A percentile compares a stretch with the other conserved stretches of the same genome.
phyloP scores from a whole-genome alignment of 2,797 vertebrate species.

The Miichthys miiuy region DNA sequence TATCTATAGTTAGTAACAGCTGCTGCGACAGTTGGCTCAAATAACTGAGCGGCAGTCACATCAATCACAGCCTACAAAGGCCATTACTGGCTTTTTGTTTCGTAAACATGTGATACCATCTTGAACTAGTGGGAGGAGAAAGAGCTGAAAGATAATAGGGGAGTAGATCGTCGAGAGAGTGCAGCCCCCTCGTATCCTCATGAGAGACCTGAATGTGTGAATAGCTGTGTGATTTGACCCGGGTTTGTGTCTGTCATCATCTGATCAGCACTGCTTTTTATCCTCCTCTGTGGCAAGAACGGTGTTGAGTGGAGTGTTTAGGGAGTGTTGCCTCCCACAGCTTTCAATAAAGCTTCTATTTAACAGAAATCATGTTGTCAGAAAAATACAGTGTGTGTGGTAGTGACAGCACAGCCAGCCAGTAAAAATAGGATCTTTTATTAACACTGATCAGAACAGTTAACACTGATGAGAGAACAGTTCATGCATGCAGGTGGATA shows the following conservation, averaged over 20 bases:
- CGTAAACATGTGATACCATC: conserved; percentile 7
- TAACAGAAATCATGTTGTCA: background rate
- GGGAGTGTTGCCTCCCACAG: background rate
- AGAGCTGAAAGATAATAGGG: background rate
- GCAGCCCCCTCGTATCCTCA: background rate
- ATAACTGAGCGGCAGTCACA: conserved; percentile 42
- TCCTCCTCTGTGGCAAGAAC: background rate
- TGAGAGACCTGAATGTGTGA: background rate
- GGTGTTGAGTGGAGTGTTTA: background rate
- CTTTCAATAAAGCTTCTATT: background rate
- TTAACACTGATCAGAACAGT: background rate
- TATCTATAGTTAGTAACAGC: conserved; percentile 58
- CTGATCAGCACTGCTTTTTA: conserved; percentile 1
- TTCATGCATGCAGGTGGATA: no score
- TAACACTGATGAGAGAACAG: background rate
- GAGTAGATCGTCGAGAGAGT: conserved; percentile 3
- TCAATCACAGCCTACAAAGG: conserved; percentile 31
- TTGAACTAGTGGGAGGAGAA: background rate
- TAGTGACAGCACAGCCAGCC: background rate
- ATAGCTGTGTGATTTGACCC: conserved; percentile 10
- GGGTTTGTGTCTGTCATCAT: conserved; percentile 9
- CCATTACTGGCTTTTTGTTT: conserved; percentile 39
- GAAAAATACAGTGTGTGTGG: background rate
- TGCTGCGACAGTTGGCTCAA: conserved; percentile 59
- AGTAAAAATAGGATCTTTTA: background rate